Conservation (phyloP, 2,113 vertebrate genomes). For the Balaeniceps rex region DNA sequence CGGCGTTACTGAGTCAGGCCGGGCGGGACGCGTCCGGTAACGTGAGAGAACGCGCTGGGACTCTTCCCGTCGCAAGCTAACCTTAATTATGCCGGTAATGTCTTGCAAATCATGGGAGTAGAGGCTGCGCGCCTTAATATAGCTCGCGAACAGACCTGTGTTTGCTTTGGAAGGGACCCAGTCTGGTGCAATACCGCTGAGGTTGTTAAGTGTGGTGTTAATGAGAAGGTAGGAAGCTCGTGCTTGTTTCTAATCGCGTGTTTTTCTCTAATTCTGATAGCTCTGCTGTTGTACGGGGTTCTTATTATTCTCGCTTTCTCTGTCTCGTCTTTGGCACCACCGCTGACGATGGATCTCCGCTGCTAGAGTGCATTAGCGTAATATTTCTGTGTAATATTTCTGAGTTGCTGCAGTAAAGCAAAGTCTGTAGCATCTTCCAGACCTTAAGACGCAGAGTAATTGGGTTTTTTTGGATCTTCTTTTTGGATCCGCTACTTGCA, state of each 20-base stretch:
- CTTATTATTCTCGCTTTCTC: background rate
- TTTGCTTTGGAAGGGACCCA: background rate
- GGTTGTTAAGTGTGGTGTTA: background rate
- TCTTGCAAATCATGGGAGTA: background rate
- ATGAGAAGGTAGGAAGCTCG: background rate
- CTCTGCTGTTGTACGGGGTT: rapidly evolving
- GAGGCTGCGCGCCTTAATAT: rapidly evolving
- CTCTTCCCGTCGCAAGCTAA: background rate
- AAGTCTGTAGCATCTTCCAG: background rate
- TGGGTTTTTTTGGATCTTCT: background rate
- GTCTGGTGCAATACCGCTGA: background rate
- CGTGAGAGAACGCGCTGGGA: background rate
- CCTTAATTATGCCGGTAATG: background rate
- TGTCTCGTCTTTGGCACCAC: background rate
- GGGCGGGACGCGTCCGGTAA: background rate
- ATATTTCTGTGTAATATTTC: background rate
- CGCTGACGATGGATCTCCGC: rapidly evolving
- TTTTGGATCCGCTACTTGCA: background rate
- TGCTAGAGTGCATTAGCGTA: rapidly evolving
- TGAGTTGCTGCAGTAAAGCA: background rate
- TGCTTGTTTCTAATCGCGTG: rapidly evolving
- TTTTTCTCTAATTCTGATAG: background rate
- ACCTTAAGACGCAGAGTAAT: rapidly evolving
- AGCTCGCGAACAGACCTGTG: background rate
- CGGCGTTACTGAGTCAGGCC: rapidly evolving